Base-by-base conservation (phyloP, 2,113 vertebrate genomes). In the Cottus gobio region DNA sequence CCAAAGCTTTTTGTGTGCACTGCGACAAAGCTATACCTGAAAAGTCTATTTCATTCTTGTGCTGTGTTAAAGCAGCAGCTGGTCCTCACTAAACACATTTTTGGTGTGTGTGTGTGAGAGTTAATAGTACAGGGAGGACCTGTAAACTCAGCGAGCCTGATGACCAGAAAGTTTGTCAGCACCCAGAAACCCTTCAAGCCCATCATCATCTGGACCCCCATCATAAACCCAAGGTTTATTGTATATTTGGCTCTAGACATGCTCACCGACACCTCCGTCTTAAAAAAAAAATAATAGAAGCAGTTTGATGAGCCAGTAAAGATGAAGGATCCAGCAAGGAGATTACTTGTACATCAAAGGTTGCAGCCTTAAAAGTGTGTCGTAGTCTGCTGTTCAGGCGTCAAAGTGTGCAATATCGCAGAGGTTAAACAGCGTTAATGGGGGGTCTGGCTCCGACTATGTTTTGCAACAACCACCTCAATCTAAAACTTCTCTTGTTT, bases 171-270 rank as follows among this genome's bases (percentile, higher is more conserved):
- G 78, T 85, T 89, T 91, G 87, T 82, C 85, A 78, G 79, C 88
- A 86, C 74, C 73, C 22, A 78, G 87, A 77, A 89, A 85, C 85
- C 79, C 46, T 86, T 83, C 63, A 83, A 83, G 36, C 79, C 77
- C 69, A 85, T 84, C 80, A 87, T 90, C 87, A 90, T 89, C 85
- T 90, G 89, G 83, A 84, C 89, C 69, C 76, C 66, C 8, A 26
- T 86, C 88, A 85, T 92, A 91, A 91, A 87, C 65, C 82, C 44
- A 34, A 75, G 71, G 77, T 93, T 92, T 90, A 92, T 76, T 66
- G 77, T 58, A 85, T 80, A 52, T 89, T 67, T 72, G 71, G 72
- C 83, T 75, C 62, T 5, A 42, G 67, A 79, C 65, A 73, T 77
- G 74, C 68, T 80, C 83, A 68, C 62, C 7, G 28, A 77, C 75